Conservation (phyloP, 2,797 vertebrate species). For the Neosalanx taihuensis region DNA sequence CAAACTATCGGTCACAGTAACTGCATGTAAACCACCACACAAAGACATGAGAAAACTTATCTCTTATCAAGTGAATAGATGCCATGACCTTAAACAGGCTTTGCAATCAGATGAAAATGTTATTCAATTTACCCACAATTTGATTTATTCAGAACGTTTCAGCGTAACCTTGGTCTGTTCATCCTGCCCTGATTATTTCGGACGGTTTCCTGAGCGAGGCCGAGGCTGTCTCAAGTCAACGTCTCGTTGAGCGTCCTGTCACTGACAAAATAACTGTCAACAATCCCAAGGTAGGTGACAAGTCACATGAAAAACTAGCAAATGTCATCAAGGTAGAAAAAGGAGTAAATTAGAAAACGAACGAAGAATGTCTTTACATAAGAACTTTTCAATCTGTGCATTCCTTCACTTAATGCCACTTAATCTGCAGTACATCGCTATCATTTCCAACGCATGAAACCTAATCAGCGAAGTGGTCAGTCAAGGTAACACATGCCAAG, state of each 20-base stretch:
- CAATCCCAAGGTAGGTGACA: conserved; percentile 20
- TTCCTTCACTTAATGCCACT: conserved; percentile 4
- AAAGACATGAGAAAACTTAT: background rate
- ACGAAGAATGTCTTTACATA: background rate
- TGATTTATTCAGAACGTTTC: conserved; percentile 4
- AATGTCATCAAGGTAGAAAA: background rate
- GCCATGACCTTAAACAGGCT: background rate
- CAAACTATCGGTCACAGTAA: background rate
- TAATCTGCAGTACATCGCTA: background rate
- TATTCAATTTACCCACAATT: background rate
- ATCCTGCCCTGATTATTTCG: background rate
- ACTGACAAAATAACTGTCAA: conserved; percentile 43
- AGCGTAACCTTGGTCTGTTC: background rate
- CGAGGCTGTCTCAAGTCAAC: conserved; percentile 22
- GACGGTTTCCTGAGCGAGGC: conserved; percentile 3
- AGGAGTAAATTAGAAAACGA: background rate
- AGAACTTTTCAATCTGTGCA: background rate
- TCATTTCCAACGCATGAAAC: conserved; percentile 16
- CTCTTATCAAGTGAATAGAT: background rate
- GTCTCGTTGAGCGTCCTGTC: conserved; percentile 27
- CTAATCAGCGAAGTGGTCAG: conserved; percentile 40
- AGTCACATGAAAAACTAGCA: conserved; percentile 11
- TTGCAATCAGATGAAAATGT: background rate
- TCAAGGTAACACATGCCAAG: conserved; percentile 31
- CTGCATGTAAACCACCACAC: background rate